Conservation (phyloP, 1,140 invertebrate species). For the Potamilus streckersoni region DNA sequence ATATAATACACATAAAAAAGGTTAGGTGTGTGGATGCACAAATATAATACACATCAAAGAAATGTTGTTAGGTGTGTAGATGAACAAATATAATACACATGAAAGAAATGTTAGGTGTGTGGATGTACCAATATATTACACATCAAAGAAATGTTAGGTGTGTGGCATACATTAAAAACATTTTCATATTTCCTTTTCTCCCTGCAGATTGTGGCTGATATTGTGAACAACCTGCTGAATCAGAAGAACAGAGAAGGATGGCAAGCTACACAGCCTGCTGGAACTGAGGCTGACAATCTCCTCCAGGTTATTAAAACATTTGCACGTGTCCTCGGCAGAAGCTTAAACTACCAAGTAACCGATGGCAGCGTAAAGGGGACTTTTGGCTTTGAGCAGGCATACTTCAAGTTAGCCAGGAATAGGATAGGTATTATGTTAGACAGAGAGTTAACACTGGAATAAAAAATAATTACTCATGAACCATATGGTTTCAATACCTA, state of each 20-base stretch:
- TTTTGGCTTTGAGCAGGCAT: slow-evolving; percentile 35
- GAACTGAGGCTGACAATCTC: slow-evolving; percentile 59
- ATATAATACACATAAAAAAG: too few relatives aligned
- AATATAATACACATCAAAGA: too few relatives aligned
- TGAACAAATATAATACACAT: too few relatives aligned
- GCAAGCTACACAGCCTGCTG: slow-evolving; percentile 56
- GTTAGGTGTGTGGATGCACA: too few relatives aligned
- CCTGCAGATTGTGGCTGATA: slow-evolving; percentile 43
- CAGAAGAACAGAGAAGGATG: slow-evolving; percentile 55
- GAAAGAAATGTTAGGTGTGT: too few relatives aligned
- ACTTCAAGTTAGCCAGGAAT: slow-evolving; percentile 36
- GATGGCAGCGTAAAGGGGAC: slow-evolving; percentile 32
- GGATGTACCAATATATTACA: too few relatives aligned
- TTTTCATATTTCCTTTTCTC: background rate
- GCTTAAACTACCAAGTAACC: slow-evolving; percentile 55
- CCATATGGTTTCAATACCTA: too few relatives aligned
- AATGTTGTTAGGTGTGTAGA: too few relatives aligned
- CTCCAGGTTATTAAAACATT: slow-evolving; percentile 55
- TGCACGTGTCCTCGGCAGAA: slow-evolving; percentile 50
- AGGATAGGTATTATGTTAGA: slow-evolving; percentile 47
- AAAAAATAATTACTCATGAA: too few relatives aligned
- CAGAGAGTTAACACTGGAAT: too few relatives aligned
- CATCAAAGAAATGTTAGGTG: too few relatives aligned
- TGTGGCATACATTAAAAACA: too few relatives aligned
- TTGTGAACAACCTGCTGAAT: slow-evolving; percentile 52